Conservation (phyloP, 1,140 invertebrate genomes). For the Sesamia nonagrioides region DNA sequence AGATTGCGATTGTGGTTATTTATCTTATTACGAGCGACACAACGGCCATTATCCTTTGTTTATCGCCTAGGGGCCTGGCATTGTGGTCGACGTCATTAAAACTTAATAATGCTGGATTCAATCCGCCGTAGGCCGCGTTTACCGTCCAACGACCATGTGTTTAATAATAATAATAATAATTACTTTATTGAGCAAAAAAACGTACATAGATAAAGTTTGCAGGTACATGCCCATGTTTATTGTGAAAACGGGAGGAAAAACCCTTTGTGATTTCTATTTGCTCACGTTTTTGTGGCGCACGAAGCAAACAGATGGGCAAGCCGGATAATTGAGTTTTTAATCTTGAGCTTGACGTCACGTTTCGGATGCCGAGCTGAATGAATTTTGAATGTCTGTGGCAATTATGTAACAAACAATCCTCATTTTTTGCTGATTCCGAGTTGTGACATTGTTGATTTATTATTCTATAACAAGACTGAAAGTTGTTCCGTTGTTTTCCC, state of each 20-base stretch:
- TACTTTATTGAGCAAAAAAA: no score
- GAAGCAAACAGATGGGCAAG: constrained; percentile 22
- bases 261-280: constrained; percentile 54
- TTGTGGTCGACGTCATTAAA: constrained; percentile 76
- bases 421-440: constrained; percentile 7
- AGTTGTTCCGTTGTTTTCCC: neutral
- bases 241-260: constrained; percentile 49
- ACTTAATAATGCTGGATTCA: constrained; percentile 76
- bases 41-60: constrained; percentile 75
- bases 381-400: constrained; percentile 4
- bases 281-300: constrained; percentile 44
- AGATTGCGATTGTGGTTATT: constrained; percentile 64
- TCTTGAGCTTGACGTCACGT: constrained; percentile 23
- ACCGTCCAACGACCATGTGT: constrained; percentile 58
- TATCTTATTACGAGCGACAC: constrained; percentile 68
- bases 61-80: constrained; percentile 62
- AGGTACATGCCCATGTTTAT: no score
- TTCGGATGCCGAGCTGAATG: constrained; percentile 1
- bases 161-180: no score
- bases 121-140: constrained; percentile 62
- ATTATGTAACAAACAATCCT: constrained; percentile 14
- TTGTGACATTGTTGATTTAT: constrained; percentile 12
- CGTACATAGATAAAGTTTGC: no score
- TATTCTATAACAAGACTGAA: constrained; percentile 9
- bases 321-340: constrained; percentile 51